Evolutionary conservation across 2,797 vertebrate species (phyloP).

Genomic region (Alcedo atthis): DNA sequence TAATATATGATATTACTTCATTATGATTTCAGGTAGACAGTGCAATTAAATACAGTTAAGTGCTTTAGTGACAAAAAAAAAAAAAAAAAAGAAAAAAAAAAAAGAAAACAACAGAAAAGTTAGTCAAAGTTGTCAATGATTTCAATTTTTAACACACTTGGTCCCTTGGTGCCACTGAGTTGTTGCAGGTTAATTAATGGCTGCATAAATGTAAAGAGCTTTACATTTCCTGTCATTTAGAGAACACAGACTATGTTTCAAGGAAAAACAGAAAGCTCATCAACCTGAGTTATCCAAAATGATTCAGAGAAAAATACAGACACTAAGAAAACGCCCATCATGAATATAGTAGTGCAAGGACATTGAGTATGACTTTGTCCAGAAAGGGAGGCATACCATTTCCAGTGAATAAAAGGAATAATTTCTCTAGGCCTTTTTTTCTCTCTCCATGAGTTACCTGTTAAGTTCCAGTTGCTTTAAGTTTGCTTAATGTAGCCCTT

Average conservation of each 20-base stretch:
- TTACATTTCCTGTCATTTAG: conserved; percentile 48
- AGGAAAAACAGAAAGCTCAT: conserved; percentile 44
- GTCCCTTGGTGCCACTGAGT: conserved; percentile 31
- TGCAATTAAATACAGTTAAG: conserved; percentile 41
- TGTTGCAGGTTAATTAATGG: conserved; percentile 57
- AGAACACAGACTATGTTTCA: background rate
- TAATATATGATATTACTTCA: background rate
- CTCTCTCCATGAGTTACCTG: conserved; percentile 33
- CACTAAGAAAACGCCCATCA: background rate
- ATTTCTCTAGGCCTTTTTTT: conserved; percentile 1
- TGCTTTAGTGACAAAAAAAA: conserved; percentile 24
- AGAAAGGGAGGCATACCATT: background rate
- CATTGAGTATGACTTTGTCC: conserved; percentile 12
- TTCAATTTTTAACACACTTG: conserved; percentile 45
- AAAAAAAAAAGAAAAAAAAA: no score
- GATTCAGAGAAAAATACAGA: conserved; percentile 6
- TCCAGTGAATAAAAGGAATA: conserved; percentile 36
- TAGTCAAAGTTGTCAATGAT: conserved; percentile 41
- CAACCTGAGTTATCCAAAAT: conserved; percentile 32
- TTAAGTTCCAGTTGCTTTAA: conserved; percentile 42
- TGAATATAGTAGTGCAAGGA: conserved; percentile 21
- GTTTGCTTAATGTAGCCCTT: conserved; percentile 48
- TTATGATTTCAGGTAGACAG: conserved; percentile 11
- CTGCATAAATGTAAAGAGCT: conserved; percentile 34
- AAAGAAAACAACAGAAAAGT: background rate